Conservation (phyloP, 2,113 vertebrate species). For the Xiphophorus couchianus region DNA sequence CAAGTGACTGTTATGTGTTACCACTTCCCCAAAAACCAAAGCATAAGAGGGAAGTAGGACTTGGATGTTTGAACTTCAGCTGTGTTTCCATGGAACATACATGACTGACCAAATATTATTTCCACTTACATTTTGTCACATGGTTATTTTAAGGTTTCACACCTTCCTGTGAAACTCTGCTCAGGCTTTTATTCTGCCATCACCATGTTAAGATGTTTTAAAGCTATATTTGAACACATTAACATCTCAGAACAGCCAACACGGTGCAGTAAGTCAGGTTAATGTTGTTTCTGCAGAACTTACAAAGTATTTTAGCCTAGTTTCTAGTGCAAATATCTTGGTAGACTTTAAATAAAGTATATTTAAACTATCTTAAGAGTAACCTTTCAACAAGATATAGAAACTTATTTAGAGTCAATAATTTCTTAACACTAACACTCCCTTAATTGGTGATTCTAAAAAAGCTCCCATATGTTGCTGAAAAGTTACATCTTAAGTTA, state of each 20-base stretch:
- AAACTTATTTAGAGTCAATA: too few relatives aligned
- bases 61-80: constrained; percentile 1
- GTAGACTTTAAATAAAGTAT: too few relatives aligned
- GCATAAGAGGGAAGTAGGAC: constrained; percentile 50
- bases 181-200: background rate
- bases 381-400: too few relatives aligned
- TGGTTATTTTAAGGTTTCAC: constrained; percentile 8
- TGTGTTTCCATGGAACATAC: constrained; percentile 44
- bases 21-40: constrained; percentile 33
- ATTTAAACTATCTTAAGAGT: too few relatives aligned
- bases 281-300: background rate
- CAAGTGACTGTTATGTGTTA: background rate
- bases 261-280: background rate
- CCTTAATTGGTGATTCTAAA: too few relatives aligned
- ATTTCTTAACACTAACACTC: too few relatives aligned
- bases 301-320: background rate
- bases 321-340: too few relatives aligned
- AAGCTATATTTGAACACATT: background rate
- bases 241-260: background rate
- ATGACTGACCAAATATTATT: constrained; percentile 12
- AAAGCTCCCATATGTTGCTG: too few relatives aligned
- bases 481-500: too few relatives aligned
- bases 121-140: constrained; percentile 26
- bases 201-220: background rate
- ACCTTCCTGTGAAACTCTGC: background rate